Evolutionary conservation across 2,888 invertebrate species (phyloP).

Genomic region (Cosmia trapezina): DNA sequence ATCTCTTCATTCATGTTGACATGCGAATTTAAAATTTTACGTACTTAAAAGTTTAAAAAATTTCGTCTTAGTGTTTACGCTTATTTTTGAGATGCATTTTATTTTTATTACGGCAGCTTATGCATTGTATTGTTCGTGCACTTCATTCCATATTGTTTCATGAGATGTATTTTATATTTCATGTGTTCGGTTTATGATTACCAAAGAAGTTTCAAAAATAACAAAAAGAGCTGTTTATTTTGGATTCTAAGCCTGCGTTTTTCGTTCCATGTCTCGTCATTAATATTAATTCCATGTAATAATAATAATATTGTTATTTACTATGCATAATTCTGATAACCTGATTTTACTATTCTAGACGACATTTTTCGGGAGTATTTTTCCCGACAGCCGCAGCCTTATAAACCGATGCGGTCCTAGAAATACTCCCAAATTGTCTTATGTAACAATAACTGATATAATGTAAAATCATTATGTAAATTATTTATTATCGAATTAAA

Average conservation of each 20-base stretch:
- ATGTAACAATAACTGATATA: slow-evolving; percentile 77
- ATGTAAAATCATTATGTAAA: slow-evolving; percentile 86
- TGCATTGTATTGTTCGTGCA: slow-evolving; percentile 82
- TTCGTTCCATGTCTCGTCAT: slow-evolving; percentile 80
- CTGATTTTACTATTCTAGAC: slow-evolving; percentile 76
- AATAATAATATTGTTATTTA: slow-evolving; percentile 80
- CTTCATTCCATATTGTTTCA: slow-evolving; percentile 84
- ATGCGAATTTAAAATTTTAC: slow-evolving; percentile 84
- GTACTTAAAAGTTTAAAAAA: slow-evolving; percentile 84
- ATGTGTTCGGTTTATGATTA: slow-evolving; percentile 81
- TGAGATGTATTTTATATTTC: slow-evolving; percentile 77
- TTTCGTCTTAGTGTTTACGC: slow-evolving; percentile 81
- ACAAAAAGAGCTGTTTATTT: slow-evolving; percentile 78
- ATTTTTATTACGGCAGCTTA: slow-evolving; percentile 87
- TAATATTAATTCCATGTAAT: slow-evolving; percentile 81
- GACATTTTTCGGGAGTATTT: slow-evolving; percentile 86
- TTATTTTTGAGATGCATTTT: slow-evolving; percentile 88
- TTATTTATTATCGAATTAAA: slow-evolving; percentile 87
- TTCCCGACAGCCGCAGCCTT: slow-evolving; percentile 68
- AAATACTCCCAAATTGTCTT: slow-evolving; percentile 86
- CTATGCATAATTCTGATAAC: slow-evolving; percentile 86
- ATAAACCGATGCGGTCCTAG: slow-evolving; percentile 71
- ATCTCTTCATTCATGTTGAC: slow-evolving; percentile 81
- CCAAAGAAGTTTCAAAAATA: slow-evolving; percentile 85
- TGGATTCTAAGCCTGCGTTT: slow-evolving; percentile 70